Evolutionary conservation across 2,888 invertebrate species (phyloP).

Genomic region (Agriopis aurantiaria): DNA sequence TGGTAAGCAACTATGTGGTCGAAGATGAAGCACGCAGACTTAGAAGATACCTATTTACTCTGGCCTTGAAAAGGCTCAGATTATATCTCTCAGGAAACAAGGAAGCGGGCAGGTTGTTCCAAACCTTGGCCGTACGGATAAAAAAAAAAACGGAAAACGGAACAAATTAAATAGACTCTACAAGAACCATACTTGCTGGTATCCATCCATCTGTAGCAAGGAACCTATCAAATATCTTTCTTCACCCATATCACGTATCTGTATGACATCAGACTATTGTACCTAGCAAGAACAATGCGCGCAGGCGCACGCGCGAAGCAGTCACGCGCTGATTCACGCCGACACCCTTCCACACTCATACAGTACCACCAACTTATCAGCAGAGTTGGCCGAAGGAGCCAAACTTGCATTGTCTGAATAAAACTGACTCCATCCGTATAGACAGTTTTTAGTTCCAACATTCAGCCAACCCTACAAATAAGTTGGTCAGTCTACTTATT

Average conservation of each 20-base stretch:
- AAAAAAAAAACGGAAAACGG: too few relatives aligned
- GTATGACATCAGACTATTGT: constrained; percentile 79
- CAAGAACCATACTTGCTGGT: not conserved
- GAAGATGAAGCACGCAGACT: too few relatives aligned
- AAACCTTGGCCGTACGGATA: too few relatives aligned
- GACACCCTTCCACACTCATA: constrained; percentile 46
- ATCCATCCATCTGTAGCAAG: not conserved
- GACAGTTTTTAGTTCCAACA: not conserved
- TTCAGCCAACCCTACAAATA: not conserved
- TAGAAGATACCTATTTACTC: too few relatives aligned
- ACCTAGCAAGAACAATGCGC: constrained; percentile 65
- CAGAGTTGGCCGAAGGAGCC: not conserved
- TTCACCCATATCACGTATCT: constrained; percentile 58
- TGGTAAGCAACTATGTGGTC: too few relatives aligned
- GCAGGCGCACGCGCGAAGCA: constrained; percentile 62
- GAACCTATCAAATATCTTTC: constrained; percentile 32
- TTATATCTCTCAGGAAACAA: too few relatives aligned
- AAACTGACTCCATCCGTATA: not conserved
- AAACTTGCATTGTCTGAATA: not conserved
- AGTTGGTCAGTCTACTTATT: not conserved
- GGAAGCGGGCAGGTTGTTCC: too few relatives aligned
- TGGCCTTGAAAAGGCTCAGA: too few relatives aligned
- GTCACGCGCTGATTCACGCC: constrained; percentile 75
- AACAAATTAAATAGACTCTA: not conserved
- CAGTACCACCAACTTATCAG: constrained; percentile 1